Evolutionary conservation across 2,113 vertebrate species (phyloP), one percentile per base, ranked within the genome.

Genomic region (Gnathonemus longibarbis): DNA sequence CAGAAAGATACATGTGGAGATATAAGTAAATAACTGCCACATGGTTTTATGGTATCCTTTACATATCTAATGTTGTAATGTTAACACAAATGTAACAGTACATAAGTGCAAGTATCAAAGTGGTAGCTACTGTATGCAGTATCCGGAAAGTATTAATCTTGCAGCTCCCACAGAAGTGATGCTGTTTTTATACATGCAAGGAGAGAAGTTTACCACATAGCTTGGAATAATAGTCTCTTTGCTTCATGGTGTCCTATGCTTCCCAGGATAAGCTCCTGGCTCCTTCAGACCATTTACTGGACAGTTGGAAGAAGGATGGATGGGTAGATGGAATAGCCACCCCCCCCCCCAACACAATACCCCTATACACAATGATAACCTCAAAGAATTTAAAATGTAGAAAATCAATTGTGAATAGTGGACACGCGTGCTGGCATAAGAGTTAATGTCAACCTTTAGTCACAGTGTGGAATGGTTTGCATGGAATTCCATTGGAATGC

Each of bases 371-470:
- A 84, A 27, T 88, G 39, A 87, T 17, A 39, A 62, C 35, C 62
- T 58, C 21, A 8, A 89, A 48, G 42, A 90, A 91, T 89, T 50
- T 84, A 84, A 39, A 11, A 90, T 84, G n/a, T 84, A 19, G 89
- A 77, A 89, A 86, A 80, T 86, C 49, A 88, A 89, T 31, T 87
- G n/a, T 77, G 50, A 91, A 91, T 89, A 87, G 91, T 91, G 27
- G 90, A 90, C 94, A 94, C 91, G 90, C 92, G 94, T 90, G 86
- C 85, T 90, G 93, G 90, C 90, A 45, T 93, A 88, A 93, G 92
- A 92, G 92, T 92, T 92, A 90, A 90, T 66, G 56, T 94, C 94
- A 93, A 93, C 94, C 91, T 93, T 94, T 91, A 90, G 21, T 88
- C 90, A 52, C 1, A 84, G 46, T 88, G 66, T 45, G 31, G 50